These are phyloP conservation scores for Podarcis siculus DNA, from an alignment of 2,797 vertebrate genomes.

Conservation along the genomic window DNA sequence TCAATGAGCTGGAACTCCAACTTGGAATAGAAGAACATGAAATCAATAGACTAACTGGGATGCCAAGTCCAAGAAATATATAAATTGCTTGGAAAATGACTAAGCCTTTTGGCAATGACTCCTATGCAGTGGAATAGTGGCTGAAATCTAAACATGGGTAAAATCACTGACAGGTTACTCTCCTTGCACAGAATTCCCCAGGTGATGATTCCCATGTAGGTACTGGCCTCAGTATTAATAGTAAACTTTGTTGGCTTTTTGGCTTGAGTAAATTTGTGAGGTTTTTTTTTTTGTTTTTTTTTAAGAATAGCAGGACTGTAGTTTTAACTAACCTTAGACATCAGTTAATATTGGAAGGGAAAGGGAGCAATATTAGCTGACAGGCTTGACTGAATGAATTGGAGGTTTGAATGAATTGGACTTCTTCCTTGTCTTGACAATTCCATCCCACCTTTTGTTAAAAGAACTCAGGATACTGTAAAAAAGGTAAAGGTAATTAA, in stretches of 20 bases:
- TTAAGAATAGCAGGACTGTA: not conserved
- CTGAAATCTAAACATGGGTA: conserved; percentile 21
- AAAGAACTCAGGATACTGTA: not conserved
- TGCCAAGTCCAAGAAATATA: conserved; percentile 63
- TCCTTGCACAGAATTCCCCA: conserved; percentile 35
- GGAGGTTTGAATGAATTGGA: not conserved
- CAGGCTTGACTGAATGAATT: not conserved
- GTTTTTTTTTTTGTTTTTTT: too few species aligned
- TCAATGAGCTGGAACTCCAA: conserved; percentile 69
- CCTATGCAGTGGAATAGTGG: conserved; percentile 51
- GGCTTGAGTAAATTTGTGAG: not conserved
- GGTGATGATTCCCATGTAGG: conserved; percentile 47
- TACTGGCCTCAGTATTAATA: conserved; percentile 47
- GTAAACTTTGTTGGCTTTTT: conserved; percentile 31
- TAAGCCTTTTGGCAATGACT: conserved; percentile 64
- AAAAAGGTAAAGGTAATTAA: too few species aligned
- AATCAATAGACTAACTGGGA: conserved; percentile 67
- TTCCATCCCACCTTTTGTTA: not conserved
- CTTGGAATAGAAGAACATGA: conserved; percentile 64
- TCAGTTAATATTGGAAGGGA: not conserved
- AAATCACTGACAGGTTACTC: not conserved
- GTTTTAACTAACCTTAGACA: not conserved
- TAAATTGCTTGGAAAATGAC: conserved; percentile 74
- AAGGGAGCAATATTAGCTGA: not conserved
- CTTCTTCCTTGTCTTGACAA: not conserved